phyloP scores from a whole-genome alignment of 2,888 invertebrate species.

The Tetranychus truncatus region DNA sequence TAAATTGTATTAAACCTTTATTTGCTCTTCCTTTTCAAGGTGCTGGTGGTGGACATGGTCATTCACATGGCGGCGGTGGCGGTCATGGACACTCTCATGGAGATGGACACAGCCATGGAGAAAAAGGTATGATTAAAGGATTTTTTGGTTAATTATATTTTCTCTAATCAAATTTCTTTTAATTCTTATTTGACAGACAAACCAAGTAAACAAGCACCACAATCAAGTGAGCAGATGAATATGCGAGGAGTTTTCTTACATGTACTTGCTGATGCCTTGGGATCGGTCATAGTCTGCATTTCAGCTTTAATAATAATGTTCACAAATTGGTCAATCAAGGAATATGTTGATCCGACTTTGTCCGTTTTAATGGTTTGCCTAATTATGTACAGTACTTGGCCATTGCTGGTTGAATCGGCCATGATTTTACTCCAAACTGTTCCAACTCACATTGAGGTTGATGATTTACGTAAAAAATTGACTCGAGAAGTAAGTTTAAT shows the following conservation, averaged over 20 bases:
- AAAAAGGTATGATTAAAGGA: background rate
- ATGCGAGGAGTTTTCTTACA: constrained; percentile 99
- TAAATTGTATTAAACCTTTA: background rate
- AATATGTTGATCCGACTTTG: constrained; percentile 83
- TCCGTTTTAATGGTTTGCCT: constrained; percentile 58
- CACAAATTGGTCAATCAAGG: constrained; percentile 49
- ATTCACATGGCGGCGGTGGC: background rate
- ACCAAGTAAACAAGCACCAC: constrained; percentile 28
- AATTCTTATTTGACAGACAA: constrained; percentile 36
- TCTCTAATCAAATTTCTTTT: background rate
- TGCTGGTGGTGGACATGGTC: constrained; percentile 5
- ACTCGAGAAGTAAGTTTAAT: constrained; percentile 45
- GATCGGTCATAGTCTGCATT: constrained; percentile 73
- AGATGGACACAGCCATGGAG: background rate
- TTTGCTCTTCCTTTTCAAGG: background rate
- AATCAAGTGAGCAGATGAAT: constrained; percentile 52
- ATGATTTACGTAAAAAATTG: constrained; percentile 43
- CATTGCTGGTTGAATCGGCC: constrained; percentile 75
- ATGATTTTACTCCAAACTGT: constrained; percentile 91
- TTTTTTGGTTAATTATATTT: background rate
- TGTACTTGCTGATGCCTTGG: constrained; percentile 87
- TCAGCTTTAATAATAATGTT: constrained; percentile 56
- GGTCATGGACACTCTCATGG: constrained; percentile 4
- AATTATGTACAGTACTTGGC: constrained; percentile 76
- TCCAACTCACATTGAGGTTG: constrained; percentile 74